Percentiles rank a stretch among this genome's conserved stretches.
Conservation (phyloP, 2,888 invertebrate genomes). For the Drosophila nigricruria region DNA sequence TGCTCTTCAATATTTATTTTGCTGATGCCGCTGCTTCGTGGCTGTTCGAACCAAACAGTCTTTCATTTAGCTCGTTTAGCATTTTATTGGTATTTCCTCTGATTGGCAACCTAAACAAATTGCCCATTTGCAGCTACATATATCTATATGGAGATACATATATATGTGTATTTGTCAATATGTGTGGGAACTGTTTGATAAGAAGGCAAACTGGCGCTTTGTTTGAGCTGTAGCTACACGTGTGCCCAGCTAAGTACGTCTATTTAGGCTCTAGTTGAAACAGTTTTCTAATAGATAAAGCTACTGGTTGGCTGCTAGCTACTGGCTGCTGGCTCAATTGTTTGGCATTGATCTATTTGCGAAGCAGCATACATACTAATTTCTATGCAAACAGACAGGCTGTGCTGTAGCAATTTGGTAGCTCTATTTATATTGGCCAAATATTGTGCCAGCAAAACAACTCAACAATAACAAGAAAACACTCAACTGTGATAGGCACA, state of each 20-base stretch:
- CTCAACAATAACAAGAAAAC: constrained; percentile 2
- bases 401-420: constrained; percentile 23
- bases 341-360: constrained; percentile 28
- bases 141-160: not conserved
- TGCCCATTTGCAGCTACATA: constrained; percentile 27
- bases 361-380: constrained; percentile 40
- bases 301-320: not conserved
- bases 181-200: constrained; percentile 25
- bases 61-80: constrained; percentile 65
- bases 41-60: constrained; percentile 26
- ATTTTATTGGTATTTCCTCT: constrained; percentile 62
- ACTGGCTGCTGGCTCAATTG: not conserved
- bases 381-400: constrained; percentile 30
- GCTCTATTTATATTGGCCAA: constrained; percentile 48
- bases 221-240: constrained; percentile 32
- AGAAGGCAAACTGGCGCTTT: constrained; percentile 19
- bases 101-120: constrained; percentile 53
- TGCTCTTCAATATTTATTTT: constrained; percentile 25
- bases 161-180: not conserved
- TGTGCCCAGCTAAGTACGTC: constrained; percentile 9
- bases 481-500: constrained; percentile 23
- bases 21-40: constrained; percentile 12
- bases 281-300: not conserved
- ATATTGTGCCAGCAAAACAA: constrained; percentile 35
- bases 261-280: not conserved